These are phyloP conservation scores for Cynodonichthys magdalenae DNA, from an alignment of 2,797 vertebrate genomes.

Conservation along the genomic window DNA sequence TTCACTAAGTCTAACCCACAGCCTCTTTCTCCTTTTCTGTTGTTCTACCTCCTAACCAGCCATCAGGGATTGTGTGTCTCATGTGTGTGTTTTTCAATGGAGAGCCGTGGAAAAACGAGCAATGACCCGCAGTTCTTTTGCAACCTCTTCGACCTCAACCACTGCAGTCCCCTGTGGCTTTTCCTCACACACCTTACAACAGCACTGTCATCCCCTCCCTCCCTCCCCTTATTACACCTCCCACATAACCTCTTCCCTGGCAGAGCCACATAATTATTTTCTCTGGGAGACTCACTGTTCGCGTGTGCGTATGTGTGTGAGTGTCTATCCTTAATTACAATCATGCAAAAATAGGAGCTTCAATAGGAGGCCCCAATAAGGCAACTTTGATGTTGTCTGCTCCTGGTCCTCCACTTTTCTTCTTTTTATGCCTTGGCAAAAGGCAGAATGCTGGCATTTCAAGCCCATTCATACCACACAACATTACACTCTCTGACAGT, in stretches of 20 bases:
- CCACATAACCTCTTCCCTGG: conserved; percentile 46
- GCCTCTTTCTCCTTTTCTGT: conserved; percentile 15
- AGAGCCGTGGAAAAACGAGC: conserved; percentile 29
- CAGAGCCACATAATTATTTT: conserved; percentile 74
- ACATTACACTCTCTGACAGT: conserved; percentile 19
- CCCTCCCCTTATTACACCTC: conserved; percentile 20
- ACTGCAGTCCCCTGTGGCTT: conserved; percentile 34
- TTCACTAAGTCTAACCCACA: conserved; percentile 6
- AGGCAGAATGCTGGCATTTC: conserved; percentile 21
- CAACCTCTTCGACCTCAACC: conserved; percentile 34
- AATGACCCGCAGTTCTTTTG: conserved; percentile 55
- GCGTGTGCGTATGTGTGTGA: conserved; percentile 23
- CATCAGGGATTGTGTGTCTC: conserved; percentile 41
- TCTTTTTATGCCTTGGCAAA: conserved; percentile 18
- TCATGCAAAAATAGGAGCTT: conserved; percentile 49
- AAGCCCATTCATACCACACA: conserved; percentile 19
- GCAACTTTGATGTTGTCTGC: conserved; percentile 60
- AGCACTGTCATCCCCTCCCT: not conserved
- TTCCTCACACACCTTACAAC: conserved; percentile 44
- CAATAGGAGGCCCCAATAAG: conserved; percentile 39
- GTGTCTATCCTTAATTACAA: conserved; percentile 81
- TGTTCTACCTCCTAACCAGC: conserved; percentile 57
- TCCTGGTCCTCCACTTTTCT: conserved; percentile 24
- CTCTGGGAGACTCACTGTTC: conserved; percentile 55
- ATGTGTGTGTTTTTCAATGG: conserved; percentile 17